Conservation (phyloP, 2,113 vertebrate species). For the Physeter macrocephalus region DNA sequence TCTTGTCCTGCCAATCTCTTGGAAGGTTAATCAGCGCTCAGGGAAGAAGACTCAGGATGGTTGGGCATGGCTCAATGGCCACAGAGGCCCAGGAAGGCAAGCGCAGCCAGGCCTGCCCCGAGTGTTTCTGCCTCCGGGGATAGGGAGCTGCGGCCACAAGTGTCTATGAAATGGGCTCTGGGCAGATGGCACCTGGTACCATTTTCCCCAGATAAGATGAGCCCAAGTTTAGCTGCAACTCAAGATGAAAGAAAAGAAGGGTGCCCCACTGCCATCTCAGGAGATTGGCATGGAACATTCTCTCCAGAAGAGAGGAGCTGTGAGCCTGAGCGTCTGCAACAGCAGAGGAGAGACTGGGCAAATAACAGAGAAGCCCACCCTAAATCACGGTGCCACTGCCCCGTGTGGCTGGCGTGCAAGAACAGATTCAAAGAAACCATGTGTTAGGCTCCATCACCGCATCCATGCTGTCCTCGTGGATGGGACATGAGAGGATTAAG, state of each 20-base stretch:
- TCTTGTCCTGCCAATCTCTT: background rate
- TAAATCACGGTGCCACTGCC: background rate
- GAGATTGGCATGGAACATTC: background rate
- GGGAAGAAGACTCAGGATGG: background rate
- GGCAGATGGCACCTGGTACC: background rate
- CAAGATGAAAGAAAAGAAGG: background rate
- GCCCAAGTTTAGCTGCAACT: background rate
- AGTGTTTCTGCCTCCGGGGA: background rate
- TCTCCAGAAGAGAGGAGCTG: background rate
- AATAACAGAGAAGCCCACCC: too few relatives aligned
- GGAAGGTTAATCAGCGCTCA: background rate
- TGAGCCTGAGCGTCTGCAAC: too few relatives aligned
- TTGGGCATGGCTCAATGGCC: background rate
- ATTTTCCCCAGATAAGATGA: background rate
- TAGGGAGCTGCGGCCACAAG: background rate
- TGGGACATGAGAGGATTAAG: background rate
- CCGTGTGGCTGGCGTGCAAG: background rate
- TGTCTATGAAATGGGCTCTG: background rate
- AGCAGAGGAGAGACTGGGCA: background rate
- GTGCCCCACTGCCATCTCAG: background rate
- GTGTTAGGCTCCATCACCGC: fast-evolving
- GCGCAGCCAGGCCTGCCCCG: background rate
- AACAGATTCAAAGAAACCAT: background rate
- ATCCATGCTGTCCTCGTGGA: background rate
- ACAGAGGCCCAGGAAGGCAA: background rate